These are phyloP conservation scores for Halcyon chelicuti DNA, from an alignment of 2,797 vertebrate genomes.

Conservation along the genomic window DNA sequence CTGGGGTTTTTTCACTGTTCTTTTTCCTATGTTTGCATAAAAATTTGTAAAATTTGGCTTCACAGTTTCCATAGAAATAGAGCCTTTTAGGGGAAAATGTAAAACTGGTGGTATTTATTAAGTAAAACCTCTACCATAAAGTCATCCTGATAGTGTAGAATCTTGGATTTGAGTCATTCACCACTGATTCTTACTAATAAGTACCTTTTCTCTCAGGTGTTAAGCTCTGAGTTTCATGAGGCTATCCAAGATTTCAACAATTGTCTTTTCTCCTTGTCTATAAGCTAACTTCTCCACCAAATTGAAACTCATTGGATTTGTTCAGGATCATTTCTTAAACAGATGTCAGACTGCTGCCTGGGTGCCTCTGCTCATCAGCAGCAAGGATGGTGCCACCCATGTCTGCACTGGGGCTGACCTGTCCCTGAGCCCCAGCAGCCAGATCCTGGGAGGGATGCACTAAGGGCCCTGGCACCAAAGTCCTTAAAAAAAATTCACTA, in stretches of 20 bases:
- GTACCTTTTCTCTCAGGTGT: not conserved
- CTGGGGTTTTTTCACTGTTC: rapidly evolving
- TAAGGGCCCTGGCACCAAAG: not conserved
- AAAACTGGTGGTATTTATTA: not conserved
- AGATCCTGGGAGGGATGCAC: rapidly evolving
- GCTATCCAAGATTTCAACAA: not conserved
- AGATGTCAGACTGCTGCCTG: not conserved
- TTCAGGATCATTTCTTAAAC: not conserved
- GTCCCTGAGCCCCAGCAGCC: not conserved
- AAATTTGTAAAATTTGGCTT: not conserved
- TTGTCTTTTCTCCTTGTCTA: not conserved
- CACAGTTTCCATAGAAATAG: not conserved
- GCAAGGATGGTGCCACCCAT: not conserved
- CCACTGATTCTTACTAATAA: not conserved
- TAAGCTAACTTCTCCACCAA: not conserved
- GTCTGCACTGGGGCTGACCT: not conserved
- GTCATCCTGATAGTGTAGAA: not conserved
- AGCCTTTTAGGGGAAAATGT: not conserved
- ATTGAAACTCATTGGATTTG: not conserved
- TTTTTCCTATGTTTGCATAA: not conserved
- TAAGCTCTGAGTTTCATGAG: not conserved
- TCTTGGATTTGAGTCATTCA: not conserved
- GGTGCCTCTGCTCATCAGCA: rapidly evolving
- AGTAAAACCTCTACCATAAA: not conserved
- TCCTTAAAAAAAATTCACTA: not conserved